Evolutionary conservation across 2,797 vertebrate species (phyloP).

Genomic region (Chrysolophus pictus): DNA sequence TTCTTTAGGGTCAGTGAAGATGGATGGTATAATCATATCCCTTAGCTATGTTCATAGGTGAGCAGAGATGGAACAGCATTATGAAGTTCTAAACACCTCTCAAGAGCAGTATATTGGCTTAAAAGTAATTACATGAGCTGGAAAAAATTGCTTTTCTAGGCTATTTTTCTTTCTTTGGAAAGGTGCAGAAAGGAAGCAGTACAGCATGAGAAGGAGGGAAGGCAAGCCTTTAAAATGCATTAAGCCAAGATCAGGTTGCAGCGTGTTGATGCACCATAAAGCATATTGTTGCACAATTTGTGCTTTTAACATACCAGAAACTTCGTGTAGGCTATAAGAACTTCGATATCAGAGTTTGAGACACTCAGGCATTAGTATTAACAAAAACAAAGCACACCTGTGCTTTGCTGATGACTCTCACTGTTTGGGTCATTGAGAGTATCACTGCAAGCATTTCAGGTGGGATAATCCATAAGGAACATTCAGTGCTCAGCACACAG

Average conservation of each 20-base stretch:
- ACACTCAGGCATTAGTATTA: neutral
- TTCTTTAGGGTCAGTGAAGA: neutral
- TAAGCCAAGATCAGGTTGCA: neutral
- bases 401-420: neutral
- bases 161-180: neutral
- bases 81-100: neutral
- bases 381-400: neutral
- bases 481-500: neutral
- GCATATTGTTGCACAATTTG: neutral
- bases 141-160: neutral
- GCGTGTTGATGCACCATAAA: neutral
- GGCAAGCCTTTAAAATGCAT: neutral
- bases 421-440: neutral
- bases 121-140: neutral
- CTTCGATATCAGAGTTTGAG: neutral
- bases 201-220: neutral
- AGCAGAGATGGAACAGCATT: neutral
- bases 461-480: neutral
- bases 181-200: neutral
- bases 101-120: neutral
- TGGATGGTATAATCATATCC: fast-evolving
- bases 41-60: neutral
- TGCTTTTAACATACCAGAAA: neutral
- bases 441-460: neutral
- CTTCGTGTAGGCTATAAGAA: neutral